A percentile compares a stretch with the other conserved stretches of the same genome.
Evolutionary conservation across 2,888 invertebrate species (phyloP).

Genomic region (Euspilapteryx auroguttella): DNA sequence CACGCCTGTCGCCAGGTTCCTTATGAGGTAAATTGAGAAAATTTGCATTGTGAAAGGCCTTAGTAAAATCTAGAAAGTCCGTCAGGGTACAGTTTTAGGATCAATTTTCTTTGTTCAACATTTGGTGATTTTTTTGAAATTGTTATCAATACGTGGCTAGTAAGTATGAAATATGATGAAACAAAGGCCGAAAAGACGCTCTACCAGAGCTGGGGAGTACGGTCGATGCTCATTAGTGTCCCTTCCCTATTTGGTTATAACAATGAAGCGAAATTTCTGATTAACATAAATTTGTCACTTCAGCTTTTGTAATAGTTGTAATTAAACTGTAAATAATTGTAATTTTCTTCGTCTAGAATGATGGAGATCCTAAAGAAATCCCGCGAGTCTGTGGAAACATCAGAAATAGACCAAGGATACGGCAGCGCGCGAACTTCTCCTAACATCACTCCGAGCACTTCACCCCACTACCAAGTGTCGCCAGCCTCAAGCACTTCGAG

Average conservation of each 20-base stretch:
- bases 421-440: slow-evolving; percentile 40
- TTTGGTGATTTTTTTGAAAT: too few relatives aligned
- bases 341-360: slow-evolving; percentile 30
- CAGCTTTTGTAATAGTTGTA: neutral
- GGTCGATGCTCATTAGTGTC: slow-evolving; percentile 11
- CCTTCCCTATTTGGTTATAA: slow-evolving; percentile 27
- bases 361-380: slow-evolving; percentile 44
- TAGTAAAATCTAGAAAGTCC: too few relatives aligned
- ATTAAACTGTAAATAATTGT: neutral
- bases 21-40: slow-evolving; percentile 21
- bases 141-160: too few relatives aligned
- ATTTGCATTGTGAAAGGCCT: too few relatives aligned
- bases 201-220: neutral
- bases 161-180: too few relatives aligned
- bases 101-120: too few relatives aligned
- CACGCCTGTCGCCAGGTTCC: slow-evolving; percentile 29
- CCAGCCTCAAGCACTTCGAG: slow-evolving; percentile 28
- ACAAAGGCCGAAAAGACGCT: slow-evolving; percentile 36
- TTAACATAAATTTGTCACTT: neutral
- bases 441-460: slow-evolving; percentile 29
- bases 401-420: slow-evolving; percentile 39
- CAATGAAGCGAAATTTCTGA: slow-evolving; percentile 29
- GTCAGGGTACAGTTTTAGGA: too few relatives aligned
- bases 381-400: slow-evolving; percentile 22
- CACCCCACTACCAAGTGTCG: slow-evolving; percentile 26